Evolutionary conservation across 2,113 vertebrate genomes (phyloP), one percentile per base, ranked within the genome.

Genomic region (Notarius quadriscutis): DNA sequence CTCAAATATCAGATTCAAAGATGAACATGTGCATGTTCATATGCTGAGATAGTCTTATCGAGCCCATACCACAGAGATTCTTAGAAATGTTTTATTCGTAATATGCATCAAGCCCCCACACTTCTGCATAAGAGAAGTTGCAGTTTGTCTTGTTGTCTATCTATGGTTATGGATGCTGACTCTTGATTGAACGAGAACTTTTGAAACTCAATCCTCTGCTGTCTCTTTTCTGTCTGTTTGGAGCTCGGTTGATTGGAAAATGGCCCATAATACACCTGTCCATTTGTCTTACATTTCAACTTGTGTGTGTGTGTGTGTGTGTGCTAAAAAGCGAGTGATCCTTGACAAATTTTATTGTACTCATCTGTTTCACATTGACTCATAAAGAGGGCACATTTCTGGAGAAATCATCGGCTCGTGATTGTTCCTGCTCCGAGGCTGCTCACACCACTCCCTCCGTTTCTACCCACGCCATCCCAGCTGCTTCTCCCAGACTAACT

Each of bases 311-410:
- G n/a, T n/a, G n/a, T n/a, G 83, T 65, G 60, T 0, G 53, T 83
- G 55, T 20, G 53, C 10, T 57, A n/a, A 89, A 81, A 74, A 30
- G 83, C 22, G 84, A 53, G 84, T 87, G 90, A 85, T 88, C 84
- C 81, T 81, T 92, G 86, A 93, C 92, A 91, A 90, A 84, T 93
- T 93, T 94, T 91, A 93, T 93, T 92, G 89, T 88, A 89, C 89
- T 90, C 93, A 94, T 92, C 94, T 94, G 94, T 92, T 94, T 92
- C 79, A 89, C 88, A 92, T 93, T 91, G 91, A 92, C 89, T 91
- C 89, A 88, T 41, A 91, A 89, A 74, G 91, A 93, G 88, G 90
- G 90, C 91, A 91, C 91, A 93, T 94, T 94, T 93, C 92, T 93
- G 92, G 92, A 92, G 92, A 94, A 93, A 91, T 91, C 90, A 91